These are phyloP conservation scores for Galerucella pusilla DNA, from an alignment of 2,888 invertebrate species.

Conservation along the genomic window DNA sequence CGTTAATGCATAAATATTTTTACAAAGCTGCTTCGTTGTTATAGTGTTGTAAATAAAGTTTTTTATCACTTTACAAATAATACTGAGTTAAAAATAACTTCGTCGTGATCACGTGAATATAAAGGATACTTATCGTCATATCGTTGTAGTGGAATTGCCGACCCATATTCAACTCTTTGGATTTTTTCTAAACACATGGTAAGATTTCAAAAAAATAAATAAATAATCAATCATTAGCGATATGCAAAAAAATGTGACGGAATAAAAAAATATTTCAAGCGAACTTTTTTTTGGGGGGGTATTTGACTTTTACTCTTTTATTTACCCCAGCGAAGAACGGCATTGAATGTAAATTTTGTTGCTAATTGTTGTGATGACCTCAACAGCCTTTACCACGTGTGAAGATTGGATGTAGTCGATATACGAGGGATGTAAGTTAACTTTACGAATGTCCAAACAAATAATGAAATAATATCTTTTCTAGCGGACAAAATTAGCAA, in stretches of 20 bases:
- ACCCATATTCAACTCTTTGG: slow-evolving; percentile 32
- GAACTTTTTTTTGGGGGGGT: not conserved
- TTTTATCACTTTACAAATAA: slow-evolving; percentile 51
- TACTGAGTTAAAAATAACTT: slow-evolving; percentile 52
- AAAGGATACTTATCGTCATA: slow-evolving; percentile 39
- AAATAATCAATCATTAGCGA: not conserved
- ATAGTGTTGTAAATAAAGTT: slow-evolving; percentile 47
- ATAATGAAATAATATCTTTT: too few relatives aligned
- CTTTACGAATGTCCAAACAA: not conserved
- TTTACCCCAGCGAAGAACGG: not conserved
- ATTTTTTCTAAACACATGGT: slow-evolving; percentile 47
- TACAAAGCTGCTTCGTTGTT: slow-evolving; percentile 39
- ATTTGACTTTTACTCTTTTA: not conserved
- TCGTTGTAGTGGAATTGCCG: slow-evolving; percentile 29
- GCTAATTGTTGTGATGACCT: slow-evolving; percentile 4
- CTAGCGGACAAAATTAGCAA: not conserved
- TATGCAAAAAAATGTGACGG: not conserved
- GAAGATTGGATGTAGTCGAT: not conserved
- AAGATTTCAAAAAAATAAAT: slow-evolving; percentile 40
- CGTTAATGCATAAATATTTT: slow-evolving; percentile 27
- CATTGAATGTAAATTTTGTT: not conserved
- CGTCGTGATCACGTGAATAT: slow-evolving; percentile 48
- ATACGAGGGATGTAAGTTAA: slow-evolving; percentile 6
- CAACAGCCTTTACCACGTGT: slow-evolving; percentile 9
- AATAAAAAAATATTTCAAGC: not conserved